Percentiles rank a stretch among this genome's conserved stretches.
Evolutionary conservation across 2,113 vertebrate species (phyloP).

Genomic region (Arothron firmamentum): DNA sequence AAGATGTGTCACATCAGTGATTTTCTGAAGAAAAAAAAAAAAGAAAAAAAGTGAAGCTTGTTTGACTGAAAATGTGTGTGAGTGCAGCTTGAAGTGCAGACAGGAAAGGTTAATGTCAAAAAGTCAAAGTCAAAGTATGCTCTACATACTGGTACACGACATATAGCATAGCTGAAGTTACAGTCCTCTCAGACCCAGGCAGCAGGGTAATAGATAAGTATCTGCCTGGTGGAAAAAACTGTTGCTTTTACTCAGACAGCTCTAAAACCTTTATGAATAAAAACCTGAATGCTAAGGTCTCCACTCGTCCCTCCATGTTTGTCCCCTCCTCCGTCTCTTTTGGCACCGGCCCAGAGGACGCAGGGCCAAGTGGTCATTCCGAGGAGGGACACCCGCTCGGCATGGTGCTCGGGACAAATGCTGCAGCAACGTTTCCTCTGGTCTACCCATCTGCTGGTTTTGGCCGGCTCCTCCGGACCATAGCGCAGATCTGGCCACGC

Average conservation of each 20-base stretch:
- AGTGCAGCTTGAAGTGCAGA: conserved; percentile 16
- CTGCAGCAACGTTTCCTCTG: conserved; percentile 65
- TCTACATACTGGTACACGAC: too few species aligned
- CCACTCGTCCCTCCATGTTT: conserved; percentile 9
- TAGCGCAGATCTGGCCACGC: conserved; percentile 57
- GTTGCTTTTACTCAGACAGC: conserved; percentile 18
- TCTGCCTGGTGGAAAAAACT: too few species aligned
- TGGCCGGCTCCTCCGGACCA: conserved; percentile 61
- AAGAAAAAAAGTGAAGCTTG: conserved; percentile 8
- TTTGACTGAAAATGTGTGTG: conserved; percentile 2
- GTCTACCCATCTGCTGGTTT: conserved; percentile 74
- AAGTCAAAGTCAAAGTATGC: too few species aligned
- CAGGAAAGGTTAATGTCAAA: conserved; percentile 17
- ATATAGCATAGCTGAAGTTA: too few species aligned
- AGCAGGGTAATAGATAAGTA: too few species aligned
- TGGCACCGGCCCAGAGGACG: conserved; percentile 53
- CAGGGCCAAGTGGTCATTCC: conserved; percentile 64
- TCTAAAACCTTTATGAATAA: not conserved
- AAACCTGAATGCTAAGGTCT: conserved; percentile 2
- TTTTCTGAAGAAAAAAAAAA: conserved; percentile 11
- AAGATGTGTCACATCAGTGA: conserved; percentile 33
- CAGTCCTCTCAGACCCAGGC: too few species aligned
- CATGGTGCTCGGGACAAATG: conserved; percentile 64
- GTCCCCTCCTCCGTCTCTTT: not conserved
- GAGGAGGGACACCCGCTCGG: conserved; percentile 60